A percentile compares a stretch with the other conserved stretches of the same genome.
Evolutionary conservation across 2,113 vertebrate species (phyloP).

Genomic region (Anarhynchus alexandrinus): DNA sequence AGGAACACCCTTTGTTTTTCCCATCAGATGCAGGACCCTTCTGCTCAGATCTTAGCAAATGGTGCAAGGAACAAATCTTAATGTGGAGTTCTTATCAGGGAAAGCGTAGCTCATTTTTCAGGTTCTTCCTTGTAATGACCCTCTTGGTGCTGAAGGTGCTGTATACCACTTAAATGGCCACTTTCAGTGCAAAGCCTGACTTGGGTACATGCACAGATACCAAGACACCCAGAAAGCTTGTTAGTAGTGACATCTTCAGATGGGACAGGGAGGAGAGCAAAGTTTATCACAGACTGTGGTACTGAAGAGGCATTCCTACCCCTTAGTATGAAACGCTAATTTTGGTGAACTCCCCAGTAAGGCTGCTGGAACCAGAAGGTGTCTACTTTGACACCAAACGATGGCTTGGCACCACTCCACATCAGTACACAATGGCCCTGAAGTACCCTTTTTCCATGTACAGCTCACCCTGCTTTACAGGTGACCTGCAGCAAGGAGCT

Average conservation of each 20-base stretch:
- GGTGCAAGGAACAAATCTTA: not conserved
- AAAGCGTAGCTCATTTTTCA: not conserved
- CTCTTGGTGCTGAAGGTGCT: not conserved
- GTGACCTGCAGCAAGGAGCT: not conserved
- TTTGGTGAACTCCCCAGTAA: not conserved
- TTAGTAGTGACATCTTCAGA: not conserved
- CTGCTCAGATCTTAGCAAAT: not conserved
- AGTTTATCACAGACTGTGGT: not conserved
- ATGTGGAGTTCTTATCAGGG: not conserved
- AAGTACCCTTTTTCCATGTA: not conserved
- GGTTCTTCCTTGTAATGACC: not conserved
- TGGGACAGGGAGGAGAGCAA: not conserved
- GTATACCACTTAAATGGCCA: accelerated
- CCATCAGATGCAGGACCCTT: not conserved
- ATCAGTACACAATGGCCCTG: not conserved
- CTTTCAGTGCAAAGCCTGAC: not conserved
- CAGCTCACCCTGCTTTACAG: not conserved
- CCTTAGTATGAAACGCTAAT: not conserved
- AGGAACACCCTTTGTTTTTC: not conserved
- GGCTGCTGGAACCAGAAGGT: not conserved
- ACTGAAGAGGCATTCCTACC: not conserved
- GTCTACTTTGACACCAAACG: not conserved
- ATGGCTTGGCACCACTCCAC: not conserved
- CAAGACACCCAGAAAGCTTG: not conserved
- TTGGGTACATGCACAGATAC: accelerated